These are phyloP conservation scores for Quiscalus mexicanus DNA, from an alignment of 2,113 vertebrate species.

Conservation along the genomic window DNA sequence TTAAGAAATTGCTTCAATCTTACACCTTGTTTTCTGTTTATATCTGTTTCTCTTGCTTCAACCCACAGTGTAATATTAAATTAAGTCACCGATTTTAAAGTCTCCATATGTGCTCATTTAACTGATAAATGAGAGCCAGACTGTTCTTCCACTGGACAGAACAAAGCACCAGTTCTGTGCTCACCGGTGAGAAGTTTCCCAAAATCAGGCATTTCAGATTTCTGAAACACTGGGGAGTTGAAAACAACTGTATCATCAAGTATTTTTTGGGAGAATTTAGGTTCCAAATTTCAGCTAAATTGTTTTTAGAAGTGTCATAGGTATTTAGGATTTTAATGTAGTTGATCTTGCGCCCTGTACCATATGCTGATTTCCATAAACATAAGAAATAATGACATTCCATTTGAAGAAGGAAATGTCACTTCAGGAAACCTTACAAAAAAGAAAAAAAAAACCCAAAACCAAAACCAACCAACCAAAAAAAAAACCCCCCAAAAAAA, in stretches of 20 bases:
- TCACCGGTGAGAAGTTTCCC: background rate
- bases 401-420: background rate
- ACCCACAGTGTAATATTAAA: background rate
- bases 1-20: background rate
- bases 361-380: background rate
- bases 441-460: too few relatives aligned
- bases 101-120: background rate
- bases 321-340: background rate
- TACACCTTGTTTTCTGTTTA: background rate
- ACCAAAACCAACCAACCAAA: too few relatives aligned
- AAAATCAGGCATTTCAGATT: background rate
- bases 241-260: background rate
- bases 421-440: background rate
- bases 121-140: fast-evolving
- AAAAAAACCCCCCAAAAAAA: too few relatives aligned
- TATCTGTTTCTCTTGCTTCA: background rate
- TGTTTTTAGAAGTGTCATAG: background rate
- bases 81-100: background rate
- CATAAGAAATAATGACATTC: background rate
- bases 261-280: background rate
- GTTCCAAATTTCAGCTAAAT: background rate
- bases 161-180: background rate
- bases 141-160: background rate
- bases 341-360: background rate
- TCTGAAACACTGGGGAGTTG: background rate